phyloP scores from a whole-genome alignment of 2,113 vertebrate genomes.

The Seriola rivoliana region DNA sequence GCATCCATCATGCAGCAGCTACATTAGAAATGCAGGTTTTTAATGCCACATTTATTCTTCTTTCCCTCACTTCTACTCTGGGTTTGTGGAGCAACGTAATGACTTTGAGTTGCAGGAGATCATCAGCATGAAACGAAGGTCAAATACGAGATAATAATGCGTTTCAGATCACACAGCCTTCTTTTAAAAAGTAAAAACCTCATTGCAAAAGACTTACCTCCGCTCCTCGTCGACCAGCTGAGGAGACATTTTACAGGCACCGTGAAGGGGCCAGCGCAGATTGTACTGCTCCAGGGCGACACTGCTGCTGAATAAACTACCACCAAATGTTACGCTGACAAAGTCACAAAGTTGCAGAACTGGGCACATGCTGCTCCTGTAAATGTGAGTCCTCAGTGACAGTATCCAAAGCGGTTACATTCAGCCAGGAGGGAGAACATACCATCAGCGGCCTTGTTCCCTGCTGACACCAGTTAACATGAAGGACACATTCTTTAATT shows the following conservation, averaged over 20 bases:
- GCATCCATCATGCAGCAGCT: conserved; percentile 47
- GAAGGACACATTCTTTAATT: background rate
- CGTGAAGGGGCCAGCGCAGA: background rate
- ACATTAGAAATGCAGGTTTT: background rate
- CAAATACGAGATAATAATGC: background rate
- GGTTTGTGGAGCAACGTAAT: too few species aligned
- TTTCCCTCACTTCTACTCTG: background rate
- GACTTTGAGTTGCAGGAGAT: background rate
- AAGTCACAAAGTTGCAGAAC: conserved; percentile 51
- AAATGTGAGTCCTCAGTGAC: background rate
- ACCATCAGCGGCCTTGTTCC: conserved; percentile 23
- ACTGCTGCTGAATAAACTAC: conserved; percentile 17
- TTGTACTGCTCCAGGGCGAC: conserved; percentile 10
- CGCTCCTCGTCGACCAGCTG: background rate
- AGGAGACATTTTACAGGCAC: conserved; percentile 9
- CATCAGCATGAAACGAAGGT: background rate
- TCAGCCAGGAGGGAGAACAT: background rate
- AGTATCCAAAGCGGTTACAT: conserved; percentile 2
- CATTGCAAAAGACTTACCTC: conserved; percentile 26
- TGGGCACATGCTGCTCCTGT: conserved; percentile 17
- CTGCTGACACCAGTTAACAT: background rate
- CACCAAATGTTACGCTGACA: conserved; percentile 22
- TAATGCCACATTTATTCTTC: background rate
- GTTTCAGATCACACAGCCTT: background rate
- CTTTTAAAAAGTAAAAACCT: background rate